Conservation (phyloP, 2,888 invertebrate genomes). For the Tetanocera ferruginea region DNA sequence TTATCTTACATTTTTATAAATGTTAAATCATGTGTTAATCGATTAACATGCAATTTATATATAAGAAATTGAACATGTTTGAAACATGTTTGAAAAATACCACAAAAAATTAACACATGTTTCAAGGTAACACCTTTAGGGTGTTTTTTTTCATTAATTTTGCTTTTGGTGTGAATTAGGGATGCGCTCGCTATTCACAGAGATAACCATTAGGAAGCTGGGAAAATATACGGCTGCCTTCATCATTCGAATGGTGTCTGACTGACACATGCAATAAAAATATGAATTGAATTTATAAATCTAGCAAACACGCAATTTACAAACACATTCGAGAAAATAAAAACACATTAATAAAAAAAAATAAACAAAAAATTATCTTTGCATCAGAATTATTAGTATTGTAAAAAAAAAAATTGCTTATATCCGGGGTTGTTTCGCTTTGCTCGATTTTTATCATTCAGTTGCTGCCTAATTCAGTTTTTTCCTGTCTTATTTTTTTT, state of each 20-base stretch:
- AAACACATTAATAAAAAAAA: not conserved
- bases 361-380: not conserved
- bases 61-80: too few species aligned
- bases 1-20: too few species aligned
- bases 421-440: conserved; percentile 20
- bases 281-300: conserved; percentile 1
- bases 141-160: not conserved
- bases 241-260: conserved; percentile 5
- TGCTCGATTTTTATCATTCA: not conserved
- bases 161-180: not conserved
- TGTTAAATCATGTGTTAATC: too few species aligned
- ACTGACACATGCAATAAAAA: not conserved
- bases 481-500: not conserved
- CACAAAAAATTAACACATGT: not conserved
- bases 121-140: not conserved
- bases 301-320: not conserved
- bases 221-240: not conserved
- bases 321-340: not conserved
- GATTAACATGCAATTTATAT: too few species aligned
- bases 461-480: not conserved
- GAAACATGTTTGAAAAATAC: not conserved
- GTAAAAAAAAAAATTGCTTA: conserved; percentile 15
- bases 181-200: conserved; percentile 1
- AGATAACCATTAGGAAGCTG: not conserved
- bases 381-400: conserved; percentile 3